Conservation (phyloP, 2,797 vertebrate species). For the Sebastes taczanowskii region DNA sequence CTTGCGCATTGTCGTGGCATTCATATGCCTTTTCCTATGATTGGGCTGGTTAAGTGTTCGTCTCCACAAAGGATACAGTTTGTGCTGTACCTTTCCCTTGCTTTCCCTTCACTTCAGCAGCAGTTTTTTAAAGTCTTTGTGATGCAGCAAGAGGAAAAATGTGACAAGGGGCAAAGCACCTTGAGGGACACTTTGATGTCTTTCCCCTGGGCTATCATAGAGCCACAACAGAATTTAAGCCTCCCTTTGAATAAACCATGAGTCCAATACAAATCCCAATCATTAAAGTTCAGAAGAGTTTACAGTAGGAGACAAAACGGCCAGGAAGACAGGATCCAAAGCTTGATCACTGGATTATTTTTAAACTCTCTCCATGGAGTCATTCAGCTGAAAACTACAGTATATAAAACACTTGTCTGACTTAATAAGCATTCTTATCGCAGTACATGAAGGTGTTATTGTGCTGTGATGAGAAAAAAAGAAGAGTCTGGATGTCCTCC, state of each 20-base stretch:
- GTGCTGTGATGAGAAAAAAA: not conserved
- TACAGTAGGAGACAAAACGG: conserved; percentile 15
- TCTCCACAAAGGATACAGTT: not conserved
- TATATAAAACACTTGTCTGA: not conserved
- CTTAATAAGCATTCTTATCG: not conserved
- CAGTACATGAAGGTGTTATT: not conserved
- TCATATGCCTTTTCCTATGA: not conserved
- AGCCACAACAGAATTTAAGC: conserved; percentile 58
- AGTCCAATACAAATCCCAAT: conserved; percentile 63
- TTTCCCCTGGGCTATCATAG: conserved; percentile 59
- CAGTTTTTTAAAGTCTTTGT: conserved; percentile 11
- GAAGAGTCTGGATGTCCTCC: not conserved
- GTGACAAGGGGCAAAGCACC: conserved; percentile 47
- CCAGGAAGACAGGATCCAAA: not conserved
- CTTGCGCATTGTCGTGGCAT: too few species aligned
- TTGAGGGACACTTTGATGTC: conserved; percentile 71
- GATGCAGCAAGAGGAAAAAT: conserved; percentile 31
- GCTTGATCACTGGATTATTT: conserved; percentile 44
- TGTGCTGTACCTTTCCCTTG: not conserved
- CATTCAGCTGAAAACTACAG: not conserved
- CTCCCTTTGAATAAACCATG: conserved; percentile 55
- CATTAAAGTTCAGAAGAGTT: conserved; percentile 60
- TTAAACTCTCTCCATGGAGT: not conserved
- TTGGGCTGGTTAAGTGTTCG: not conserved
- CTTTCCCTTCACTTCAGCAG: conserved; percentile 1